phyloP scores from a whole-genome alignment of 2,888 invertebrate species.

The Sarcophaga rosellei region DNA sequence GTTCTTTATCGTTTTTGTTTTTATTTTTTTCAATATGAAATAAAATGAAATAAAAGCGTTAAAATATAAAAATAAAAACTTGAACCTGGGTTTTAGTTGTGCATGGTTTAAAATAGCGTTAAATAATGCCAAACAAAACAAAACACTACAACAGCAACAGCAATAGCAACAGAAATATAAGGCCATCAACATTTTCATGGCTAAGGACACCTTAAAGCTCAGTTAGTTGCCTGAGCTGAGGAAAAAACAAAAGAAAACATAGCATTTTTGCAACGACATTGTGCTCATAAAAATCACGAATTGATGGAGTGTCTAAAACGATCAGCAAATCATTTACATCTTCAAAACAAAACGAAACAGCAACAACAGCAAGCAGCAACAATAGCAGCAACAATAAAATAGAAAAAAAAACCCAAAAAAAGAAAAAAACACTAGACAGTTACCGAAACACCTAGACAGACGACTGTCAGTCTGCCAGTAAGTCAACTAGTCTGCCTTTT shows the following conservation, averaged over 20 bases:
- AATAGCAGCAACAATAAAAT: background rate
- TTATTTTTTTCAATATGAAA: background rate
- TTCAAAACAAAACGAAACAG: slow-evolving; percentile 59
- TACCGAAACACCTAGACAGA: slow-evolving; percentile 27
- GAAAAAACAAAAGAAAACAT: slow-evolving; percentile 64
- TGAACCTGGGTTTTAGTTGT: slow-evolving; percentile 60
- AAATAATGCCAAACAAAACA: slow-evolving; percentile 62
- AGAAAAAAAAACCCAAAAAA: no score
- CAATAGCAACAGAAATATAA: slow-evolving; percentile 33
- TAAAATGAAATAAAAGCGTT: slow-evolving; percentile 52
- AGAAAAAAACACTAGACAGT: slow-evolving; percentile 16
- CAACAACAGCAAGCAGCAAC: background rate
- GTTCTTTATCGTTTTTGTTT: no score
- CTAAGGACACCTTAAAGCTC: slow-evolving; percentile 43
- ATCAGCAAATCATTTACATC: slow-evolving; percentile 80
- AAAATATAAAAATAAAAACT: slow-evolving; percentile 55
- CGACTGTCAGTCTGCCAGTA: background rate
- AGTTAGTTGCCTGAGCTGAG: slow-evolving; percentile 2
- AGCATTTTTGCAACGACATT: slow-evolving; percentile 72
- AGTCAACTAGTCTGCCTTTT: background rate
- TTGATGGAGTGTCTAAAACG: slow-evolving; percentile 80
- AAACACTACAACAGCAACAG: background rate
- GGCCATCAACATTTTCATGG: slow-evolving; percentile 64
- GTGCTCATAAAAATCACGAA: slow-evolving; percentile 80
- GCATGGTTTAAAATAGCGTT: slow-evolving; percentile 68